Evolutionary conservation across 1,140 invertebrate genomes (phyloP).

Genomic region (Drosophila nasuta): DNA sequence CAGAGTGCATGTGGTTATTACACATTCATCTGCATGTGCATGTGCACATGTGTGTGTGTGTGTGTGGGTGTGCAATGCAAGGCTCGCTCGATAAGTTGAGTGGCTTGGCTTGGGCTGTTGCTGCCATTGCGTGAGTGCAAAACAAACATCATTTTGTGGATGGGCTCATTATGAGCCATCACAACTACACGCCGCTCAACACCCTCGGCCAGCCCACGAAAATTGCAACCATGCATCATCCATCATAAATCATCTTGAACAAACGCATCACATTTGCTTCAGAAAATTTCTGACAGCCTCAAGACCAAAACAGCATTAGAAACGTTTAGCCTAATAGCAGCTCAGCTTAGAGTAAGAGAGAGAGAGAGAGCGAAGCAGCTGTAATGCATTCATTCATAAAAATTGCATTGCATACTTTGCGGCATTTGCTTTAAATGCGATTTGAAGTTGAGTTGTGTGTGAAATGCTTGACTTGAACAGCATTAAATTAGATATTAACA

Average conservation of each 20-base stretch:
- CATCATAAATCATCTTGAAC: conserved; percentile 30
- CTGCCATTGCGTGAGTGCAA: conserved; percentile 67
- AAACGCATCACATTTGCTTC: not conserved
- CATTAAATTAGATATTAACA: not conserved
- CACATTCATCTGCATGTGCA: conserved; percentile 38
- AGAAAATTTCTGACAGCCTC: not conserved
- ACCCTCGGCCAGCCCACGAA: too few species aligned
- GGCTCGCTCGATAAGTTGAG: conserved; percentile 67
- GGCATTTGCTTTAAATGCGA: not conserved
- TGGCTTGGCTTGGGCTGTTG: conserved; percentile 39
- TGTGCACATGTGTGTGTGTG: conserved; percentile 19
- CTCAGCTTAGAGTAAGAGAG: not conserved
- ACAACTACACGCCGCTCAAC: not conserved
- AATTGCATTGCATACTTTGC: conserved; percentile 23
- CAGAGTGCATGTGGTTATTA: conserved; percentile 71
- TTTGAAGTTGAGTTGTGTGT: not conserved
- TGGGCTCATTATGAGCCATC: conserved; percentile 44
- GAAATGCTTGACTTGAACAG: not conserved
- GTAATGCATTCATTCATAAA: conserved; percentile 3
- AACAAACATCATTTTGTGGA: conserved; percentile 65
- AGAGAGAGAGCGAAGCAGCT: not conserved
- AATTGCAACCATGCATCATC: conserved; percentile 23
- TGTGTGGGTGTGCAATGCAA: conserved; percentile 26
- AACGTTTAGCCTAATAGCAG: conserved; percentile 3
- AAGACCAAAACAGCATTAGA: conserved; percentile 3